Percentiles rank a stretch among this genome's conserved stretches.
phyloP scores from a whole-genome alignment of 2,113 vertebrate genomes.

The Crotalus helleri region DNA sequence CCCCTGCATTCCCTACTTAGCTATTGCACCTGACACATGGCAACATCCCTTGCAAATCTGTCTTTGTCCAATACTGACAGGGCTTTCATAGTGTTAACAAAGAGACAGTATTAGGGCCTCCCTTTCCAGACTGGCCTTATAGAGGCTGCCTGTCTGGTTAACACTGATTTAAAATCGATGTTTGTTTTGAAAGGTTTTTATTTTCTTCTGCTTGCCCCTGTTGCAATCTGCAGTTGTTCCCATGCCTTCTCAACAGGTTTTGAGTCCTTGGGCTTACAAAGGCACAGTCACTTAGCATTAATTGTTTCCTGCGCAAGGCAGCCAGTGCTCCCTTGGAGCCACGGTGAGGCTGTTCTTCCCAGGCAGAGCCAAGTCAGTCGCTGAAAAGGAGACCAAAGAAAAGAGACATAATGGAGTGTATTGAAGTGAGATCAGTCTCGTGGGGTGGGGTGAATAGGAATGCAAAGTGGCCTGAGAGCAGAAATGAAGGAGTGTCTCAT shows the following conservation, averaged over 20 bases:
- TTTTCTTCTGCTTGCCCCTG: constrained; percentile 4
- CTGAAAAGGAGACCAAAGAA: background rate
- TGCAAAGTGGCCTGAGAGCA: background rate
- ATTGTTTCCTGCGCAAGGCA: constrained; percentile 7
- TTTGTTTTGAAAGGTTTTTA: constrained; percentile 30
- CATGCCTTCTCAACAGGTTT: constrained; percentile 27
- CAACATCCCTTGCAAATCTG: background rate
- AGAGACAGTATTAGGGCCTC: background rate
- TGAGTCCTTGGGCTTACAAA: constrained; percentile 41
- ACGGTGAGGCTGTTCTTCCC: background rate
- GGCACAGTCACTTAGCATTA: constrained; percentile 60
- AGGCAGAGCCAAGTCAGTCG: background rate
- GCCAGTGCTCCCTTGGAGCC: background rate
- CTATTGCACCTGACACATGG: constrained; percentile 5
- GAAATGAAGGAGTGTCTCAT: constrained; percentile 3
- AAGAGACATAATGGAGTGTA: background rate
- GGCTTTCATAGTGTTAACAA: background rate
- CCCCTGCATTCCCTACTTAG: constrained; percentile 5
- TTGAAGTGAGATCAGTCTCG: background rate
- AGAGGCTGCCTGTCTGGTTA: constrained; percentile 46
- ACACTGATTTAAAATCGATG: constrained; percentile 36
- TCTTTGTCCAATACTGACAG: background rate
- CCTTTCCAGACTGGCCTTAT: constrained; percentile 31
- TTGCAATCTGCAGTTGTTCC: constrained; percentile 49
- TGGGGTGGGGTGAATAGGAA: background rate